These are phyloP conservation scores for Polypedilum pembai DNA, from an alignment of 1,140 invertebrate species.

Conservation along the genomic window DNA sequence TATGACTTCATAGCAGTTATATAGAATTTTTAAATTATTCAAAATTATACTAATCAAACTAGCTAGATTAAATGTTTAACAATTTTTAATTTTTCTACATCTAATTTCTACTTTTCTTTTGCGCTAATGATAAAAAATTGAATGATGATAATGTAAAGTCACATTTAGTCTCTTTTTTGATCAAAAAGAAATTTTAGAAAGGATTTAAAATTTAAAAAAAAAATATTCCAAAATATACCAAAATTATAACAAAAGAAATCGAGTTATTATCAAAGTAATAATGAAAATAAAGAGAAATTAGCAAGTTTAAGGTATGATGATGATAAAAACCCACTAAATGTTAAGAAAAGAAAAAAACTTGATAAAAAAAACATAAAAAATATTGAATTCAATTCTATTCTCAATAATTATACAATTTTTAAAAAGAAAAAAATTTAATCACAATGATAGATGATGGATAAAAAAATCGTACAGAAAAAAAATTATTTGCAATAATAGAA, in stretches of 20 bases:
- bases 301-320: not conserved
- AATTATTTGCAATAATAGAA: conserved; percentile 6
- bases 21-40: not conserved
- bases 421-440: not conserved
- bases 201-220: not conserved
- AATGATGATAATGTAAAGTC: not conserved
- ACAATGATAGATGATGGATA: not conserved
- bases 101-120: not conserved
- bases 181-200: not conserved
- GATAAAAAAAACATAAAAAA: not conserved
- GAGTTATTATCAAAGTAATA: not conserved
- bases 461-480: not conserved
- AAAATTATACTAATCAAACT: not conserved
- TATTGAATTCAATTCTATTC: conserved; percentile 17
- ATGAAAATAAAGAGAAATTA: not conserved
- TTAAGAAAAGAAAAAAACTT: not conserved
- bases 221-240: conserved; percentile 26
- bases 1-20: not conserved
- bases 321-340: not conserved
- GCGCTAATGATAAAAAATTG: not conserved
- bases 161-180: not conserved
- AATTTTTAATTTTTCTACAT: not conserved
- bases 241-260: not conserved
- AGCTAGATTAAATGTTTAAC: conserved; percentile 22
- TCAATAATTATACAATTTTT: not conserved